Percentiles rank a stretch among this genome's conserved stretches.
phyloP scores from a whole-genome alignment of 2,113 vertebrate genomes.

The Rhynchomys soricoides region DNA sequence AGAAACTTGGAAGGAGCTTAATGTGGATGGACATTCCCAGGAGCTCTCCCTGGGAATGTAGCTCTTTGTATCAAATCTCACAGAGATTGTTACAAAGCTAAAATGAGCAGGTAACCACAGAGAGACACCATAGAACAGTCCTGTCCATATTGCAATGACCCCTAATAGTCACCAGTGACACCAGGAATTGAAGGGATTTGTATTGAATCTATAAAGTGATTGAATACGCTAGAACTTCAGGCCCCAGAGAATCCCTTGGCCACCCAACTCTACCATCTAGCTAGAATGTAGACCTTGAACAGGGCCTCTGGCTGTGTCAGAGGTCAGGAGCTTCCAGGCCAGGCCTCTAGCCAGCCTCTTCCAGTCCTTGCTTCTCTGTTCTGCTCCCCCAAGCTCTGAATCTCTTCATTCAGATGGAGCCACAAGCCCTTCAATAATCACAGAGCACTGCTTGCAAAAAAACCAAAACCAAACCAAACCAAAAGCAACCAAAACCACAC shows the following conservation, averaged over 20 bases:
- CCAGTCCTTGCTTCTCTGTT: not conserved
- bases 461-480: too few relatives aligned
- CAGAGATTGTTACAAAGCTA: not conserved
- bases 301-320: not conserved
- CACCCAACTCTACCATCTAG: not conserved
- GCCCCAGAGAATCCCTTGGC: not conserved
- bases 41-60: not conserved
- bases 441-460: conserved; percentile 31
- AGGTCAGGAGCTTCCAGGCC: conserved; percentile 4
- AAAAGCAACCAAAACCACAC: not conserved
- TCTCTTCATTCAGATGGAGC: not conserved
- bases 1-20: not conserved
- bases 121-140: rapidly evolving
- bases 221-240: not conserved
- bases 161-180: rapidly evolving
- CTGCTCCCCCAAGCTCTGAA: not conserved
- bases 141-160: not conserved
- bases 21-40: rapidly evolving
- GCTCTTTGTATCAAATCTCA: rapidly evolving
- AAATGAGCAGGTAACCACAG: rapidly evolving
- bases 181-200: not conserved
- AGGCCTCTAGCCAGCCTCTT: not conserved
- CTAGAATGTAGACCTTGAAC: not conserved
- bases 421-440: not conserved
- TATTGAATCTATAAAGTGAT: not conserved